A percentile compares a stretch with the other conserved stretches of the same genome.
Evolutionary conservation across 2,113 vertebrate genomes (phyloP).

Genomic region (Phyllostomus hastatus): DNA sequence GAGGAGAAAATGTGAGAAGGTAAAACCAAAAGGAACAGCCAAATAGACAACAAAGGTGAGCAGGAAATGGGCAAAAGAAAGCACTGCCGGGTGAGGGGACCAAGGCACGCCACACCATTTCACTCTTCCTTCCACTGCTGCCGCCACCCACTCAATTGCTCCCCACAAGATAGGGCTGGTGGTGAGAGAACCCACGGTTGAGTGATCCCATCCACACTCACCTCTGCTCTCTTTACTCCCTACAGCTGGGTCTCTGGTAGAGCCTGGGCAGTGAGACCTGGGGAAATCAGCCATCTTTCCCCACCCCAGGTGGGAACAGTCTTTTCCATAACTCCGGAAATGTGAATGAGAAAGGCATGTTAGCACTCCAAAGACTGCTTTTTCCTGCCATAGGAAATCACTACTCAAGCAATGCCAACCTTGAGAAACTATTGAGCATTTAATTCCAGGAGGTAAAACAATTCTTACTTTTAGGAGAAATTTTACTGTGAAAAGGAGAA

Average conservation of each 20-base stretch:
- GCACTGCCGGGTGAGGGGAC: neutral
- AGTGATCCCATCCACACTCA: neutral
- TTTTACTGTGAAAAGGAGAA: neutral
- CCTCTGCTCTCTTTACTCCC: neutral
- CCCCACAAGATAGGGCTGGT: neutral
- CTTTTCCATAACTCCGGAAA: neutral
- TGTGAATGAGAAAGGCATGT: neutral
- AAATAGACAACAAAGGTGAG: neutral
- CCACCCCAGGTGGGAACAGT: neutral
- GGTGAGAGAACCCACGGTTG: neutral
- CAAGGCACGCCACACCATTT: rapidly evolving
- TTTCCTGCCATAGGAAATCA: neutral
- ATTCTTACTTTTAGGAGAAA: neutral
- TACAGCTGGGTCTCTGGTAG: neutral
- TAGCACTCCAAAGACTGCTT: neutral
- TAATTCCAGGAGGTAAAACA: neutral
- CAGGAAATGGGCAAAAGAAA: neutral
- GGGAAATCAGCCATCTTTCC: neutral
- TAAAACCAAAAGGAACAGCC: neutral
- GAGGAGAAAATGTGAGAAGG: neutral
- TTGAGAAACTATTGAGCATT: conserved; percentile 22
- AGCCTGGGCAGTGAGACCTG: neutral
- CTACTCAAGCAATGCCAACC: neutral
- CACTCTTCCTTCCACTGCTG: neutral
- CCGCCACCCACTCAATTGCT: neutral